Evolutionary conservation across 1,140 invertebrate species (phyloP).

Genomic region (Drosophila tristis): DNA sequence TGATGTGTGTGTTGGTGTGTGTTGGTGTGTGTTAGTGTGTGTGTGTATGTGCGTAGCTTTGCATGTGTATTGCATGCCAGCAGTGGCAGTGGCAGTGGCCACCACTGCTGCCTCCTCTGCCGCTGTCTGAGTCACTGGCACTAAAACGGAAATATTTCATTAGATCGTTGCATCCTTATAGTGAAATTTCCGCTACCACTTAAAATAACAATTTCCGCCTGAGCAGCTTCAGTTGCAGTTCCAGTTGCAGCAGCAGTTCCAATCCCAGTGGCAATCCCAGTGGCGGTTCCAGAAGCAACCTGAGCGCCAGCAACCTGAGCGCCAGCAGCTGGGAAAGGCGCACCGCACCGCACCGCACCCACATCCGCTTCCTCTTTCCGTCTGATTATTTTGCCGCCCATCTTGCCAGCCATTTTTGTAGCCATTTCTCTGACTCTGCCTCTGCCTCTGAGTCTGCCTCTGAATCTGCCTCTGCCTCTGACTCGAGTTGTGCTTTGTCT

Average conservation of each 20-base stretch:
- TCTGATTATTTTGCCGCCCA: slow-evolving; percentile 31
- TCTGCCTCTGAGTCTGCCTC: too few relatives aligned
- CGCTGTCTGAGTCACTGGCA: not conserved
- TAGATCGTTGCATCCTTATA: slow-evolving; percentile 72
- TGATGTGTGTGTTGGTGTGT: not conserved
- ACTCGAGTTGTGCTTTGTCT: too few relatives aligned
- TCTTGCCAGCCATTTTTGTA: too few relatives aligned
- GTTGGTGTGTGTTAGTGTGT: too few relatives aligned
- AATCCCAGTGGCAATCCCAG: slow-evolving; percentile 5
- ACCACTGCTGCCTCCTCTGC: not conserved
- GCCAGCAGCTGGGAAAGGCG: too few relatives aligned
- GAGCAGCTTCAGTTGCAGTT: slow-evolving; percentile 49
- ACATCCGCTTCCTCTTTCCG: not conserved
- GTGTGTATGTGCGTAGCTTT: slow-evolving; percentile 3
- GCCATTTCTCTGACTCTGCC: too few relatives aligned
- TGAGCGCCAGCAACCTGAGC: too few relatives aligned
- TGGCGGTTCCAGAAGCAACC: slow-evolving; percentile 26
- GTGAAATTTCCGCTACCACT: slow-evolving; percentile 77
- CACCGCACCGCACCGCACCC: slow-evolving; percentile 5
- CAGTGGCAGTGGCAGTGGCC: not conserved
- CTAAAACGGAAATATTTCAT: slow-evolving; percentile 72
- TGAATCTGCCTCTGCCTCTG: too few relatives aligned
- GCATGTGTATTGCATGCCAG: not conserved
- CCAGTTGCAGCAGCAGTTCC: not conserved
- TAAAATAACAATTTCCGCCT: slow-evolving; percentile 79